Percentiles rank a stretch among this genome's conserved stretches.
These are phyloP conservation scores for Palaemon carinicauda DNA, from an alignment of 1,140 invertebrate genomes.

Conservation along the genomic window DNA sequence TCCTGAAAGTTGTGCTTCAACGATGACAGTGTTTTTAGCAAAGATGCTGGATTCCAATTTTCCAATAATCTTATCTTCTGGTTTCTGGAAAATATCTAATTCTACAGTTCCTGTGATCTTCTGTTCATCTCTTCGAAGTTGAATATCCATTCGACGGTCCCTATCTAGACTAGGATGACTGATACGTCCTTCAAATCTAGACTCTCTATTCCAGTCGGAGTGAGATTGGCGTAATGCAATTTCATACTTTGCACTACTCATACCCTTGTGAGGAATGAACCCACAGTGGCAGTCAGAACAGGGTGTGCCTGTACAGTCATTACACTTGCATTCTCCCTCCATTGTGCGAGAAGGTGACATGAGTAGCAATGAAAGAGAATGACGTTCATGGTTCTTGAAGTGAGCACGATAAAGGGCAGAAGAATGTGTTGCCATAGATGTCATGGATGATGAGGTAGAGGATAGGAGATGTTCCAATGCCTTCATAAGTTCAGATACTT, in stretches of 20 bases:
- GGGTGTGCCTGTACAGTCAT: too few relatives aligned
- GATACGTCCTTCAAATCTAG: not conserved
- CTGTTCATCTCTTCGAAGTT: not conserved
- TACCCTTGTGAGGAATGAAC: not conserved
- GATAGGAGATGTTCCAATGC: too few relatives aligned
- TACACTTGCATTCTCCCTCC: too few relatives aligned
- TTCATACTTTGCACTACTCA: not conserved
- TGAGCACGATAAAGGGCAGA: too few relatives aligned
- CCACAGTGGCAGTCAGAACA: too few relatives aligned
- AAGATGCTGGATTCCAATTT: not conserved
- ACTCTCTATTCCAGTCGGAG: not conserved
- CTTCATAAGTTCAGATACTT: too few relatives aligned
- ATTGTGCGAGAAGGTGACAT: too few relatives aligned
- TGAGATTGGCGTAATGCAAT: not conserved
- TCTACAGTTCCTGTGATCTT: not conserved
- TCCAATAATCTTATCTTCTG: conserved; percentile 15
- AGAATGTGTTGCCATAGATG: too few relatives aligned
- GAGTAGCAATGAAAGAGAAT: too few relatives aligned
- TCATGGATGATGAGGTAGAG: too few relatives aligned
- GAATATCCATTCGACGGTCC: not conserved
- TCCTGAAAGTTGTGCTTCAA: not conserved
- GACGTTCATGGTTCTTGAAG: too few relatives aligned
- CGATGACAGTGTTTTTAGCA: conserved; percentile 31
- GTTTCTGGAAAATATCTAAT: conserved; percentile 23
- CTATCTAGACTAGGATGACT: conserved; percentile 3